phyloP scores from a whole-genome alignment of 2,113 vertebrate species.

The Callipepla squamata region DNA sequence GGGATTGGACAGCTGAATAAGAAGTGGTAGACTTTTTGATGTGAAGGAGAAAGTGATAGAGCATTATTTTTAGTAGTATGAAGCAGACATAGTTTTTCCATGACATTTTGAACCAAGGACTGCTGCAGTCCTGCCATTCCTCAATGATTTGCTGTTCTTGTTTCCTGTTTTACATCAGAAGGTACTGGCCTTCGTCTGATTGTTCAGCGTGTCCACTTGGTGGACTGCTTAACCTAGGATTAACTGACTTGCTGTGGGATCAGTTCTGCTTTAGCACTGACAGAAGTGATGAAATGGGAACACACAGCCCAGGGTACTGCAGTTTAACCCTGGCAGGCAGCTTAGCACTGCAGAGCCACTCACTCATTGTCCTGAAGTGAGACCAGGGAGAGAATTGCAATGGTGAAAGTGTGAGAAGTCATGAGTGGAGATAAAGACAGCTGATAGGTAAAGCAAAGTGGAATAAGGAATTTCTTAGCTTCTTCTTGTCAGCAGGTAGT shows the following conservation, averaged over 20 bases:
- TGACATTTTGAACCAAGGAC: neutral
- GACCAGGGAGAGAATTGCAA: neutral
- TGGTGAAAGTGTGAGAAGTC: neutral
- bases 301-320: neutral
- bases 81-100: constrained; percentile 6
- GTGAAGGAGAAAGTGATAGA: constrained; percentile 12
- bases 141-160: constrained; percentile 44
- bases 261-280: neutral
- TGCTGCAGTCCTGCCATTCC: constrained; percentile 33
- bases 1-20: neutral
- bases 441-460: neutral
- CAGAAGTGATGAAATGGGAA: neutral
- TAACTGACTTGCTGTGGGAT: neutral
- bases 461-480: neutral
- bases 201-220: accelerated
- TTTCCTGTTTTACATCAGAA: neutral
- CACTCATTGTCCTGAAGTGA: neutral
- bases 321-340: neutral
- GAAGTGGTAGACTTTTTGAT: neutral
- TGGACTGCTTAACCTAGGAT: neutral
- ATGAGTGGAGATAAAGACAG: neutral
- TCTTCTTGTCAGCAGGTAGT: neutral
- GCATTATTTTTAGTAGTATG: constrained; percentile 22
- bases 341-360: neutral
- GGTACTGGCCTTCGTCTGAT: neutral